phyloP scores from a whole-genome alignment of 1,140 invertebrate species.

The Sarcophaga peregrina region DNA sequence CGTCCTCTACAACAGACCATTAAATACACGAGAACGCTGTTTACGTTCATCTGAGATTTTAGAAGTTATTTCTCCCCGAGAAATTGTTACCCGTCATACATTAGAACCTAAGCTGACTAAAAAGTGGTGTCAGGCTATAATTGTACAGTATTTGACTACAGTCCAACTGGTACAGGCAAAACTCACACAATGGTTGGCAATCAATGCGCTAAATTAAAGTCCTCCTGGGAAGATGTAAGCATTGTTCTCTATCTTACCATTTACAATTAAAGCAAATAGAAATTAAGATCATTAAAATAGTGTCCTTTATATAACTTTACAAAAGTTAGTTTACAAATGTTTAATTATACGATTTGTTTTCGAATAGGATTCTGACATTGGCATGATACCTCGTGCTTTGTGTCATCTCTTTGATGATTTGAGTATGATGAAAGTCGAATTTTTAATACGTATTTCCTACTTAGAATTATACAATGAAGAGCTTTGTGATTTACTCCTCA shows the following conservation, averaged over 20 bases:
- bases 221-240: constrained; percentile 80
- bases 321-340: neutral
- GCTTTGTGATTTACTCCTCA: constrained; percentile 89
- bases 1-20: constrained; percentile 71
- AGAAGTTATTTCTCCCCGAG: constrained; percentile 74
- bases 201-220: constrained; percentile 69
- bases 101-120: constrained; percentile 77
- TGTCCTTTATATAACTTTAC: neutral
- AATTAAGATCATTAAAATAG: neutral
- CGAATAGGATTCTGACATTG: constrained; percentile 78
- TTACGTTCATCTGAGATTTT: constrained; percentile 78
- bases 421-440: constrained; percentile 80
- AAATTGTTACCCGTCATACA: constrained; percentile 80
- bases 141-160: constrained; percentile 98
- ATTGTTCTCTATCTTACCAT: neutral
- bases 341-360: neutral
- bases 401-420: constrained; percentile 88
- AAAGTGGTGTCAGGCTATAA: constrained; percentile 94
- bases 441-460: constrained; percentile 91
- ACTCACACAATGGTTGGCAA: constrained; percentile 98
- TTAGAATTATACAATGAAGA: constrained; percentile 98
- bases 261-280: neutral
- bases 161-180: constrained; percentile 94
- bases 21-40: constrained; percentile 78
- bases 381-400: constrained; percentile 86